Base-by-base conservation (phyloP, 2,888 invertebrate species). In the Spatulosminthurus flaviceps region DNA sequence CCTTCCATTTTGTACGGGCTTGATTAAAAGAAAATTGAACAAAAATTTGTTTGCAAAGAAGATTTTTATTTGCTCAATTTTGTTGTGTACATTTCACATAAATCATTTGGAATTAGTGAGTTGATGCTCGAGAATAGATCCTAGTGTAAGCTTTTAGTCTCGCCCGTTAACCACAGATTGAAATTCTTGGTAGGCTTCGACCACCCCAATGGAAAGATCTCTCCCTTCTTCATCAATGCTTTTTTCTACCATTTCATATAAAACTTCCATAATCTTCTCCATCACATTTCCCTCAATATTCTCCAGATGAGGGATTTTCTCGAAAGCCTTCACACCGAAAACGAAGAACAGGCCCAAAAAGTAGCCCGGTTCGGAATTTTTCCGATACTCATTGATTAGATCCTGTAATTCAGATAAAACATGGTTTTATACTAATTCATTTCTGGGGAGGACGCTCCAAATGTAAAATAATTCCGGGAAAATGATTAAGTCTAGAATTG, bases 281-380 rank as follows among this genome's bases (percentile, higher is more conserved):
- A 41, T 28, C 16, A 77, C 43, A 41, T 43, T 60, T 29, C 80
- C 77, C 67, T 69, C 61, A 28, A 79, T 42, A 70, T 42, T 29
- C 29, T 67, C 41, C n/a, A 64, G 11, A 51, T 80, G 61, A 24
- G 64, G 26, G n/a, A 51, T 16, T 22, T 64, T n/a, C 26, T 77
- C 34, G 34, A 51, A 9, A 21, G 34, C 67, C 29, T 19, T 43
- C 29, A 19, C 67, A 1, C 70, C 60, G 26, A 67, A 79, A 11
- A 75, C 41, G 24, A 19, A 9, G 5, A 29, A 72, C 4, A 71
- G 19, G 9, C 29, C 28, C 28, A 66, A 71, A 2, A 61, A n/a
- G 43, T 64, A 72, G 4, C 70, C 70, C 24, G 66, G 1, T 16
- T 41, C 64, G 22, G 34, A 16, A 60, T 41, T 43, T 9, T n/a